Evolutionary conservation across 1,140 invertebrate species (phyloP).

Genomic region (Pachypsylla venusta): DNA sequence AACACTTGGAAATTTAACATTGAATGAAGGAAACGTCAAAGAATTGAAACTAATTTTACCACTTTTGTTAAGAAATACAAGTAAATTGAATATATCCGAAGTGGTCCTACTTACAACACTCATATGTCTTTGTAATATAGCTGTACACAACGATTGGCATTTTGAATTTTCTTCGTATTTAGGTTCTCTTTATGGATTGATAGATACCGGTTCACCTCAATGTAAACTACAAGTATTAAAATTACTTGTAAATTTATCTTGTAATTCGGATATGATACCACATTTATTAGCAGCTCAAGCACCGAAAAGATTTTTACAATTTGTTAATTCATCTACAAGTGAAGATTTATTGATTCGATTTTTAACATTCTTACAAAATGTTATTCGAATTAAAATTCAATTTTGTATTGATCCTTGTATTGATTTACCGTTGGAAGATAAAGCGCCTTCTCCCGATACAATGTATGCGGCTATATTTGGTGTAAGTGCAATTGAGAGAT

Average conservation of each 20-base stretch:
- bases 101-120: slow-evolving; percentile 21
- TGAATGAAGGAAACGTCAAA: slow-evolving; percentile 38
- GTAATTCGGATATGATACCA: slow-evolving; percentile 44
- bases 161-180: slow-evolving; percentile 32
- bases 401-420: slow-evolving; percentile 32
- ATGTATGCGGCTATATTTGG: slow-evolving; percentile 38
- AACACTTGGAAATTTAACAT: slow-evolving; percentile 37
- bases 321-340: slow-evolving; percentile 33
- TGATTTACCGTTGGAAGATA: slow-evolving; percentile 37
- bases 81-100: slow-evolving; percentile 16
- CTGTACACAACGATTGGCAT: slow-evolving; percentile 34
- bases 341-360: slow-evolving; percentile 38
- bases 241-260: slow-evolving; percentile 47
- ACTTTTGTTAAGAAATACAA: slow-evolving; percentile 29
- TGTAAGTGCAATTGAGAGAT: slow-evolving; percentile 31
- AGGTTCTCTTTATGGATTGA: slow-evolving; percentile 31
- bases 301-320: slow-evolving; percentile 34
- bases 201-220: slow-evolving; percentile 29
- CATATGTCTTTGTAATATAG: slow-evolving; percentile 35
- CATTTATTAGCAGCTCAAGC: slow-evolving; percentile 45
- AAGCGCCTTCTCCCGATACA: slow-evolving; percentile 43
- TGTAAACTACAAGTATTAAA: slow-evolving; percentile 40
- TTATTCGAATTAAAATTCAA: slow-evolving; percentile 32
- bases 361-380: slow-evolving; percentile 38
- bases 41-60: slow-evolving; percentile 35